Evolutionary conservation across 2,797 vertebrate genomes (phyloP).

Genomic region (Cyprinella venusta): DNA sequence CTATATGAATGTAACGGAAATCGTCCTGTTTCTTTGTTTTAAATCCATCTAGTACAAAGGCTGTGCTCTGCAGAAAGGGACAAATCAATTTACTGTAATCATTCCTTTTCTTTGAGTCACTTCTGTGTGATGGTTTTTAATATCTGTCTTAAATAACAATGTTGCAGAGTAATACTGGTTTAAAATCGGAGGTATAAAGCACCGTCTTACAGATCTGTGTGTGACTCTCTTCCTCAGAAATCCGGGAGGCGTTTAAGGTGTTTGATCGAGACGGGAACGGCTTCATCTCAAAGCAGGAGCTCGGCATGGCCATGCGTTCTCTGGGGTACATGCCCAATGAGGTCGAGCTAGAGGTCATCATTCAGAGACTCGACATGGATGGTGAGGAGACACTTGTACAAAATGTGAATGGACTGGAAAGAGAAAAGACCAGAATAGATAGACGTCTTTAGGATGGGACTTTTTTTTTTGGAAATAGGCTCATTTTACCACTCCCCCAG

Average conservation of each 20-base stretch:
- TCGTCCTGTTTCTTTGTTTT: neutral
- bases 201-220: slow-evolving; percentile 34
- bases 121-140: slow-evolving; percentile 50
- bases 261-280: slow-evolving; percentile 95
- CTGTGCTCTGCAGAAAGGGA: neutral
- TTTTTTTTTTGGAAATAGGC: no score
- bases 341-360: slow-evolving; percentile 96
- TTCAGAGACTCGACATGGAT: slow-evolving; percentile 96
- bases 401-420: slow-evolving; percentile 8
- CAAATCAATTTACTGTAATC: neutral
- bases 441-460: neutral
- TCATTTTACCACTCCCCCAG: no score
- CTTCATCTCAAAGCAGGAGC: slow-evolving; percentile 97
- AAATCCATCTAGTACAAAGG: neutral
- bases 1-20: slow-evolving; percentile 12
- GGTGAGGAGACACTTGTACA: slow-evolving; percentile 75
- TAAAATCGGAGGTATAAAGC: neutral
- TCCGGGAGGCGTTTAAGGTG: slow-evolving; percentile 95
- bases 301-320: slow-evolving; percentile 95
- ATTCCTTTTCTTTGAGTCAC: slow-evolving; percentile 49
- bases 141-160: neutral
- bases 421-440: neutral
- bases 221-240: slow-evolving; percentile 78
- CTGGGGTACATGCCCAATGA: slow-evolving; percentile 98
- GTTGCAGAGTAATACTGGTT: neutral